These are phyloP conservation scores for Taurulus bubalis DNA, from an alignment of 2,113 vertebrate genomes.

Conservation along the genomic window DNA sequence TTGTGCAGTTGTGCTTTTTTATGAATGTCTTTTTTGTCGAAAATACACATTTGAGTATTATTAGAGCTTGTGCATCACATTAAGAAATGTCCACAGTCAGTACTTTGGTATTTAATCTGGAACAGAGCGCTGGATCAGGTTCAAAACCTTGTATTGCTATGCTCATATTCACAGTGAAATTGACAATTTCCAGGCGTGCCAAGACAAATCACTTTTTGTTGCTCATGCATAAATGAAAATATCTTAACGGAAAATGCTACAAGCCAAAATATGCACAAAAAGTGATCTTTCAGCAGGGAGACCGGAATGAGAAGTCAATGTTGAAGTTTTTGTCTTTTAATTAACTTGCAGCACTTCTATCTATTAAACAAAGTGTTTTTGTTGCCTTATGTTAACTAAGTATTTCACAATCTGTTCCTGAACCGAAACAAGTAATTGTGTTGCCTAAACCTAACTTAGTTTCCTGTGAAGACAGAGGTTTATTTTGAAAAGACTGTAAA, in stretches of 20 bases:
- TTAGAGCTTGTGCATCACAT: constrained; percentile 13
- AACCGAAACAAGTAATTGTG: background rate
- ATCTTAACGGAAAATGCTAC: background rate
- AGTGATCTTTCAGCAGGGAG: background rate
- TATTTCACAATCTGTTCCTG: too few species aligned
- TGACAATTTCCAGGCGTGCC: constrained; percentile 16
- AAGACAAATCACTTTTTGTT: constrained; percentile 25
- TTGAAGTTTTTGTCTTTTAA: too few species aligned
- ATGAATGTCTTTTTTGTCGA: background rate
- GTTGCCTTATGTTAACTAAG: too few species aligned
- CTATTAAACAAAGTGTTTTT: too few species aligned
- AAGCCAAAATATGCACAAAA: background rate
- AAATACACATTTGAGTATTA: too few species aligned
- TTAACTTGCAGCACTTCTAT: too few species aligned
- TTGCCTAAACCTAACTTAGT: background rate
- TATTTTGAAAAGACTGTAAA: too few species aligned
- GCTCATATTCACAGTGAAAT: constrained; percentile 15
- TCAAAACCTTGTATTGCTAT: background rate
- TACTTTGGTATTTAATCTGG: background rate
- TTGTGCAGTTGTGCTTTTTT: background rate
- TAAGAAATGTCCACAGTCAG: constrained; percentile 3
- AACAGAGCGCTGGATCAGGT: background rate
- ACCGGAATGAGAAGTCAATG: too few species aligned
- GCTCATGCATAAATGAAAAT: constrained; percentile 23
- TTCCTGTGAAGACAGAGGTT: background rate